A percentile compares a stretch with the other conserved stretches of the same genome.
These are phyloP conservation scores for Syrphus vitripennis DNA, from an alignment of 2,888 invertebrate species.

Conservation along the genomic window DNA sequence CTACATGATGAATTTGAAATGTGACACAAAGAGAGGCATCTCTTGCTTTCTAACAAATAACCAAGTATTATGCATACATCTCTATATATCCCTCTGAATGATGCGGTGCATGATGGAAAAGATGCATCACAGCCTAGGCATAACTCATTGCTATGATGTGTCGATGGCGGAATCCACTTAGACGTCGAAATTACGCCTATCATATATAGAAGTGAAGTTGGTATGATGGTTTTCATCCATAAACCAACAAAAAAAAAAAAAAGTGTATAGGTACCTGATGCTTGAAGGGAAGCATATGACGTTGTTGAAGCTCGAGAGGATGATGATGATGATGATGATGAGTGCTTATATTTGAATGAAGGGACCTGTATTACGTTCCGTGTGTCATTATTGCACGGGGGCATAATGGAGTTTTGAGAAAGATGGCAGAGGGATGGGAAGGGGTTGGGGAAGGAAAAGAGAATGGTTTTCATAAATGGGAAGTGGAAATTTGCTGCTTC, in stretches of 20 bases:
- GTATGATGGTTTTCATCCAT: constrained; percentile 10
- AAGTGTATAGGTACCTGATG: neutral
- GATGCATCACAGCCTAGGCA: constrained; percentile 18
- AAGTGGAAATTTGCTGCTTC: constrained; percentile 30
- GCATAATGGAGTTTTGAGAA: neutral
- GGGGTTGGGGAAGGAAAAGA: neutral
- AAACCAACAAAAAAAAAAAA: neutral
- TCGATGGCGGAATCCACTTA: constrained; percentile 67
- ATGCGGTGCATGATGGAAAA: constrained; percentile 11
- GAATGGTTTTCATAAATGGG: neutral
- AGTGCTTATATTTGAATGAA: constrained; percentile 10
- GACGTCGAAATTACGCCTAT: constrained; percentile 66
- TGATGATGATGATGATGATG: constrained; percentile 43
- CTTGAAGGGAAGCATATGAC: constrained; percentile 26
- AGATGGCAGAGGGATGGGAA: neutral
- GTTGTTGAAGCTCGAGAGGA: constrained; percentile 28
- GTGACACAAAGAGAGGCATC: constrained; percentile 64
- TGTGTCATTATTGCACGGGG: constrained; percentile 44
- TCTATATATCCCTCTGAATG: constrained; percentile 3
- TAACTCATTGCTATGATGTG: constrained; percentile 43
- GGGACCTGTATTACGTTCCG: constrained; percentile 32
- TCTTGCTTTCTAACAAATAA: constrained; percentile 9
- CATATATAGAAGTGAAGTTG: constrained; percentile 40
- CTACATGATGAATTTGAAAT: constrained; percentile 40
- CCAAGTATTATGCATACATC: constrained; percentile 10